Percentiles rank a stretch among this genome's conserved stretches.
phyloP scores from a whole-genome alignment of 2,113 vertebrate species.

The Tragelaphus scriptus region DNA sequence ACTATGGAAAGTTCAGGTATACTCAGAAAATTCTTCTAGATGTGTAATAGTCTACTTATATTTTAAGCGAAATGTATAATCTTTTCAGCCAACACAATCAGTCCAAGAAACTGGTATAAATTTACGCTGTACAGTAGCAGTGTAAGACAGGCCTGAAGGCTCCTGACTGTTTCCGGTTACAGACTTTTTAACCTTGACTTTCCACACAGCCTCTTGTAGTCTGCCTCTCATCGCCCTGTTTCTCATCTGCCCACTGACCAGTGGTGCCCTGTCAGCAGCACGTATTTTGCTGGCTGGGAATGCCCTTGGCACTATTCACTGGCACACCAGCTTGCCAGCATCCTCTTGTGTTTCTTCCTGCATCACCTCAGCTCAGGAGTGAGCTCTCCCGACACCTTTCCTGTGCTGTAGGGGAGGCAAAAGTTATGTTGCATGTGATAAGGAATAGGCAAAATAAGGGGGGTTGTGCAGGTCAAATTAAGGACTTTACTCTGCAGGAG shows the following conservation, averaged over 20 bases:
- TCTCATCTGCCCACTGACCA: background rate
- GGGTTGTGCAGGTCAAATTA: background rate
- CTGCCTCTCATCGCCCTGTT: background rate
- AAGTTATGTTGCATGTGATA: background rate
- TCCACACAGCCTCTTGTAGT: rapidly evolving
- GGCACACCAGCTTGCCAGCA: rapidly evolving
- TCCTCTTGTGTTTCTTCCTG: background rate
- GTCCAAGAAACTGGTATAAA: background rate
- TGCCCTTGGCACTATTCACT: rapidly evolving
- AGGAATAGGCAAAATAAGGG: background rate
- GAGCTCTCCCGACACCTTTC: background rate
- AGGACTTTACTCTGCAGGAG: background rate
- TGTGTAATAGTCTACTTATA: background rate
- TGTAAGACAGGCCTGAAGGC: background rate
- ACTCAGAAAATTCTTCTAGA: background rate
- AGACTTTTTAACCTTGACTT: background rate
- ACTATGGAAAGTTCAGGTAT: background rate
- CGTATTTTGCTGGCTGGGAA: background rate
- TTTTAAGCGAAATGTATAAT: background rate
- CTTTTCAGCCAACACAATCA: background rate
- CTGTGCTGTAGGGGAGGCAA: no score
- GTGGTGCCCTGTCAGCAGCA: no score
- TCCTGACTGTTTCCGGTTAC: rapidly evolving
- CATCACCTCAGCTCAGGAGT: no score
- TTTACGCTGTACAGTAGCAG: rapidly evolving